Conservation (phyloP, 2,797 vertebrate species). For the Spinus olivaceus region DNA sequence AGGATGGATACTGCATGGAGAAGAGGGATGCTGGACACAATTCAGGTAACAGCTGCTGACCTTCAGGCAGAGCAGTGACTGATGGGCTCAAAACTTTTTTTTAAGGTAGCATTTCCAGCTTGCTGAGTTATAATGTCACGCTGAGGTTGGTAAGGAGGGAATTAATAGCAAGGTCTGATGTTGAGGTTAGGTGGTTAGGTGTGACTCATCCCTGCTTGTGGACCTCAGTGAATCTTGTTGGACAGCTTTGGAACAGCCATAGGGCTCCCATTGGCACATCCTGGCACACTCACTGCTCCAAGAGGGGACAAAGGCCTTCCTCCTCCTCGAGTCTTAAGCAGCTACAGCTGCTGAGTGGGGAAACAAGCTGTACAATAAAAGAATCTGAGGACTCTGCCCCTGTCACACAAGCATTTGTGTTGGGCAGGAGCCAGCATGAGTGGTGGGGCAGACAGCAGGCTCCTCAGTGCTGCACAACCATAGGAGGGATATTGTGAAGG, state of each 20-base stretch:
- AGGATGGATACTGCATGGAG: not conserved
- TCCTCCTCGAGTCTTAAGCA: not conserved
- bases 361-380: not conserved
- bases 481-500: not conserved
- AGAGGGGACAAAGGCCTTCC: not conserved
- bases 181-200: not conserved
- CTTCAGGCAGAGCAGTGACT: not conserved
- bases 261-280: accelerated
- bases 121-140: not conserved
- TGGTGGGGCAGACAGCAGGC: not conserved
- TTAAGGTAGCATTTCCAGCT: not conserved
- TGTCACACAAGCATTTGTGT: not conserved
- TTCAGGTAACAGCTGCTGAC: not conserved
- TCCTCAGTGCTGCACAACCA: not conserved
- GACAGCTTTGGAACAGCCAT: not conserved
- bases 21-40: not conserved
- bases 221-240: not conserved
- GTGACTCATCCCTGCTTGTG: not conserved
- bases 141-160: not conserved
- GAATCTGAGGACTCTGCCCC: not conserved
- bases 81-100: not conserved
- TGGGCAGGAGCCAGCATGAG: not conserved
- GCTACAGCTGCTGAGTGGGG: not conserved
- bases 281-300: not conserved
- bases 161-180: not conserved